Percentiles rank a stretch among this genome's conserved stretches.
Evolutionary conservation across 2,888 invertebrate genomes (phyloP).

Genomic region (Drosophila glabriapex): DNA sequence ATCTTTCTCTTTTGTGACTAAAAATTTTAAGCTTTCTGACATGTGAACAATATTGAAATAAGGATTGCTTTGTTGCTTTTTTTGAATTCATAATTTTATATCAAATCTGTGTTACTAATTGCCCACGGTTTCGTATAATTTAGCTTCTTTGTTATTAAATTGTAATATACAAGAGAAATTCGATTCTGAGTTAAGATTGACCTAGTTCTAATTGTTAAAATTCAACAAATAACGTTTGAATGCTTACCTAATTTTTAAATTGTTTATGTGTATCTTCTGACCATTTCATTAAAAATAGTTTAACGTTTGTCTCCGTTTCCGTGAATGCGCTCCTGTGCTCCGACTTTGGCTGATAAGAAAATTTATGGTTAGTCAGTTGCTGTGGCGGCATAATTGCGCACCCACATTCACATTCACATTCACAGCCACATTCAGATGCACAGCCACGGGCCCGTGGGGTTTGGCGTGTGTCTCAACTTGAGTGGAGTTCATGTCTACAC

Average conservation of each 20-base stretch:
- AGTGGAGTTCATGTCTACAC: conserved; percentile 40
- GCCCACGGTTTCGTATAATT: background rate
- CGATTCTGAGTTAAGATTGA: background rate
- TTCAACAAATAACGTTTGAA: background rate
- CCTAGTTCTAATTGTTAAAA: background rate
- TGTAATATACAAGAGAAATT: background rate
- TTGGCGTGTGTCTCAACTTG: conserved; percentile 62
- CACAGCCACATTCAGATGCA: conserved; percentile 7
- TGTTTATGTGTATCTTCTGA: background rate
- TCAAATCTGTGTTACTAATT: background rate
- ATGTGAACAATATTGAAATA: background rate
- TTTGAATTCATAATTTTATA: no score
- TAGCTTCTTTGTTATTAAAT: background rate
- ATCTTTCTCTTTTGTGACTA: background rate
- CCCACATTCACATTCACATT: conserved; percentile 60
- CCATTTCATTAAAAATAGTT: background rate
- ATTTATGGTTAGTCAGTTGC: conserved; percentile 72
- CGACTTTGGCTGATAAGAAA: conserved; percentile 67
- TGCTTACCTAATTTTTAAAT: background rate
- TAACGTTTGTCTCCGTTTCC: background rate
- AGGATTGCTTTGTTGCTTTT: background rate
- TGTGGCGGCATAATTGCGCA: conserved; percentile 80
- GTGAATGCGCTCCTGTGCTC: conserved; percentile 56
- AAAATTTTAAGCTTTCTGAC: background rate
- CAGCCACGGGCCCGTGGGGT: conserved; percentile 46